phyloP scores from a whole-genome alignment of 2,797 vertebrate genomes.

The Heteromormyrus szaboi region DNA sequence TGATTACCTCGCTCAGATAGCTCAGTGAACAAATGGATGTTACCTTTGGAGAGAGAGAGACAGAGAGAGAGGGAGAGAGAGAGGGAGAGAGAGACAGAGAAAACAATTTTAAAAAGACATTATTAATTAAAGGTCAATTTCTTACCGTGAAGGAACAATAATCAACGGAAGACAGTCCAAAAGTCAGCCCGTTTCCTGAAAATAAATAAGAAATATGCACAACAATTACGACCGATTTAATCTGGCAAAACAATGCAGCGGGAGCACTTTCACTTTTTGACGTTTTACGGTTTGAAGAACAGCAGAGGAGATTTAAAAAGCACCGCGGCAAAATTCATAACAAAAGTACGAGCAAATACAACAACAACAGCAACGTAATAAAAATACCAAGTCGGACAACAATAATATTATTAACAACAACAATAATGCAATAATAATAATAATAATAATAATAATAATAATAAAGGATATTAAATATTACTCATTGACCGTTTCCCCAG shows the following conservation, averaged over 20 bases:
- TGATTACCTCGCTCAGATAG: not conserved
- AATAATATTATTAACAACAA: constrained; percentile 18
- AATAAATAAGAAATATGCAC: not conserved
- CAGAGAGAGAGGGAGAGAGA: not conserved
- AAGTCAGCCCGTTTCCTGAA: constrained; percentile 4
- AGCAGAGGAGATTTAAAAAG: not conserved
- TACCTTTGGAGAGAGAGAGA: not conserved
- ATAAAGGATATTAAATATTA: constrained; percentile 50
- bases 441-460: constrained; percentile 8
- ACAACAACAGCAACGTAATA: not conserved
- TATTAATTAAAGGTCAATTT: not conserved
- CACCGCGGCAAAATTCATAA: not conserved
- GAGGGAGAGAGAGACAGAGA: not conserved
- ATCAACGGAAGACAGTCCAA: not conserved
- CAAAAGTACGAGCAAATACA: not conserved
- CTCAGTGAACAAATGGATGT: not conserved
- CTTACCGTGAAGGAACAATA: not conserved
- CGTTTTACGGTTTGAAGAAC: not conserved
- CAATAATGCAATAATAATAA: not conserved
- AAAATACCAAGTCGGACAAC: not conserved
- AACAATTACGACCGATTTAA: not conserved
- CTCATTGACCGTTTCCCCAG: constrained; percentile 62
- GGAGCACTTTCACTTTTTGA: not conserved
- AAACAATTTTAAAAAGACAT: not conserved
- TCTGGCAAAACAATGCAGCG: not conserved